Percentiles rank a stretch among this genome's conserved stretches.
These are phyloP conservation scores for Ptychochromis oligacanthus DNA, from an alignment of 2,113 vertebrate species.

Conservation along the genomic window DNA sequence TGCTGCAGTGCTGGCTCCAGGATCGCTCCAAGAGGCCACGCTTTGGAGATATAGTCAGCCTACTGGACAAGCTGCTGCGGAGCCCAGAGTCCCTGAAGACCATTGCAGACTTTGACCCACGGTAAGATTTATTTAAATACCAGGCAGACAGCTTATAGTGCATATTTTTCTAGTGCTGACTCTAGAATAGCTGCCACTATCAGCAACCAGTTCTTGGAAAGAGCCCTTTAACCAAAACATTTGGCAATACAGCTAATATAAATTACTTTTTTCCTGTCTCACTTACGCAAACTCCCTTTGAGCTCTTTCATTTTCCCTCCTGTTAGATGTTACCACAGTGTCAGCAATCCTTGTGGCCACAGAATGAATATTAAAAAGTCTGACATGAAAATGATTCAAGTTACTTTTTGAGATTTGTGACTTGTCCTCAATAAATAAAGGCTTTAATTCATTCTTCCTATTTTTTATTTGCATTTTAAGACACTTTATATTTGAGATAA, in stretches of 20 bases:
- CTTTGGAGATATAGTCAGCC: slow-evolving; percentile 91
- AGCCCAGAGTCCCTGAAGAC: slow-evolving; percentile 93
- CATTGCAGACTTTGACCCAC: slow-evolving; percentile 95
- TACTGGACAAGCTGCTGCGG: slow-evolving; percentile 94
- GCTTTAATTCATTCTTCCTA: too few relatives aligned
- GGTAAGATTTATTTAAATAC: slow-evolving; percentile 76
- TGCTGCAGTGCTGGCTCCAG: slow-evolving; percentile 98
- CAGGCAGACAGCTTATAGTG: background rate
- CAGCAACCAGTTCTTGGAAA: slow-evolving; percentile 6
- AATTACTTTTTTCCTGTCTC: background rate
- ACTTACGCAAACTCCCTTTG: background rate
- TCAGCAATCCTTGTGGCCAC: background rate
- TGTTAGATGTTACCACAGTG: background rate
- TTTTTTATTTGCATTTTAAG: too few relatives aligned
- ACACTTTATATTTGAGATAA: too few relatives aligned
- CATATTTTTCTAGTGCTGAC: background rate
- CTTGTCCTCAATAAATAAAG: background rate
- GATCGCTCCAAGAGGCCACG: slow-evolving; percentile 90
- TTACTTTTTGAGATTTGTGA: background rate
- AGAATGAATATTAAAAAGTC: background rate
- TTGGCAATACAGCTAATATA: slow-evolving; percentile 3
- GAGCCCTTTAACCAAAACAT: background rate
- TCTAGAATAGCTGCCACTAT: background rate
- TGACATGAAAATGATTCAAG: background rate
- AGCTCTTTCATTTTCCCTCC: background rate